Evolutionary conservation across 1,140 invertebrate genomes (phyloP).

Genomic region (Eumeta japonica): DNA sequence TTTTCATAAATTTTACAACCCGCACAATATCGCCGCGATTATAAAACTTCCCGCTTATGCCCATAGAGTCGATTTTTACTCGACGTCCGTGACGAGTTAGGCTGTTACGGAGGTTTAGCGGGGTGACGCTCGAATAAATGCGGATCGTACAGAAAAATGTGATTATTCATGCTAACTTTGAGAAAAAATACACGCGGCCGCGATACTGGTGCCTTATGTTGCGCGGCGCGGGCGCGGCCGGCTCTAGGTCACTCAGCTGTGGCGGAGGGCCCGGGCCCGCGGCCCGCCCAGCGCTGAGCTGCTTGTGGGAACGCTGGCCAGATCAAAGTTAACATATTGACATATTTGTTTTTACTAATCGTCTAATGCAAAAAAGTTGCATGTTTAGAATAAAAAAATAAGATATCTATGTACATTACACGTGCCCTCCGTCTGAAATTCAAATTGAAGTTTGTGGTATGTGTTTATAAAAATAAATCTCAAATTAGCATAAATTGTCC

Average conservation of each 20-base stretch:
- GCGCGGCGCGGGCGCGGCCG: no score
- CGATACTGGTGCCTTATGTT: slow-evolving; percentile 16
- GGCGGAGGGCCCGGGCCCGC: no score
- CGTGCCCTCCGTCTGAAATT: no score
- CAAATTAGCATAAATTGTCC: no score
- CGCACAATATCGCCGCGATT: slow-evolving; percentile 11
- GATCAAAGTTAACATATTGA: slow-evolving; percentile 7
- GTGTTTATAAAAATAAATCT: no score
- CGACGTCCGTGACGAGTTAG: slow-evolving; percentile 11
- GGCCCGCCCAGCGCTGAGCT: no score
- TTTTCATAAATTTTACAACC: slow-evolving; percentile 39
- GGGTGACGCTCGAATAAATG: slow-evolving; percentile 30
- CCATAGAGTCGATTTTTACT: slow-evolving; percentile 24
- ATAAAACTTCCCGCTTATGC: slow-evolving; percentile 30
- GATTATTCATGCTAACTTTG: slow-evolving; percentile 49
- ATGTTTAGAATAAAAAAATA: no score
- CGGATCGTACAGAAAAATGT: slow-evolving; percentile 49
- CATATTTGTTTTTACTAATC: neutral
- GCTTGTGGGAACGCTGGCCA: no score
- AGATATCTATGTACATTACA: no score
- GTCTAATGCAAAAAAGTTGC: neutral
- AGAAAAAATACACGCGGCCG: slow-evolving; percentile 40
- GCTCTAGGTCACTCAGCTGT: no score
- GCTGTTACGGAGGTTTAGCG: slow-evolving; percentile 15
- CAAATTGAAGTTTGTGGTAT: no score